Evolutionary conservation across 1,140 invertebrate species (phyloP), one percentile per base, ranked within the genome.

Genomic region (Piezodorus guildinii): DNA sequence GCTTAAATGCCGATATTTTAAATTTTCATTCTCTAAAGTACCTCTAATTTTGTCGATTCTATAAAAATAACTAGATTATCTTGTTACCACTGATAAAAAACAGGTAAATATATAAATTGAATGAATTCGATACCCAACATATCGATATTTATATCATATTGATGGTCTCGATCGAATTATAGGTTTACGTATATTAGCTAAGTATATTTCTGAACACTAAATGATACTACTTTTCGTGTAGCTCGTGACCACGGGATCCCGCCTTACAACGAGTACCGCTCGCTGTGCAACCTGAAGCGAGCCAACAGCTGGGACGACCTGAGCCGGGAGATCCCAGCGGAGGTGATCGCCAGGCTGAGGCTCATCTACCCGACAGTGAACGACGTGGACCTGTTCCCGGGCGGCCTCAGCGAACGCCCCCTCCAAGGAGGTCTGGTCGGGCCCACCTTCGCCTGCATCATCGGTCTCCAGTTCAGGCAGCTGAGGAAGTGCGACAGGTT

Each of bases 371-470:
- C 84, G 1, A 84, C 83, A 6, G 91, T 94, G 0, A 91, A 95
- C 70, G 91, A 96, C 70, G 91, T 99, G 62, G 96, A 99, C 76
- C 78, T 98, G 9, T 98, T 97, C 81, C 91, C 94, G 6, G 96
- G 83, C 30, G 83, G 80, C 3, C 75, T 86, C 70, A 76, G 79
- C 46, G 85, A 87, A 69, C 76, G 80, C 43, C 76, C 81, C 8
- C 71, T 85, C n/a, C 85, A 88, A 69, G 91, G 91, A 15, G 94
- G 91, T 10, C 73, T 96, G 0, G 88, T 97, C 0, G 95, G 95
- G 8, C 94, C 95, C 0, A 97, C 94, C 0, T 91, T 97, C 72
- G 93, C 92, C 25, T 98, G 95, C 72, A 93, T 98, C 65, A 90
- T 98, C 67, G 93, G 88, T 34, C 90, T 93, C 65, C 94, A 97